Conservation (phyloP, 2,888 invertebrate genomes). For the Alentia gelatinosa region DNA sequence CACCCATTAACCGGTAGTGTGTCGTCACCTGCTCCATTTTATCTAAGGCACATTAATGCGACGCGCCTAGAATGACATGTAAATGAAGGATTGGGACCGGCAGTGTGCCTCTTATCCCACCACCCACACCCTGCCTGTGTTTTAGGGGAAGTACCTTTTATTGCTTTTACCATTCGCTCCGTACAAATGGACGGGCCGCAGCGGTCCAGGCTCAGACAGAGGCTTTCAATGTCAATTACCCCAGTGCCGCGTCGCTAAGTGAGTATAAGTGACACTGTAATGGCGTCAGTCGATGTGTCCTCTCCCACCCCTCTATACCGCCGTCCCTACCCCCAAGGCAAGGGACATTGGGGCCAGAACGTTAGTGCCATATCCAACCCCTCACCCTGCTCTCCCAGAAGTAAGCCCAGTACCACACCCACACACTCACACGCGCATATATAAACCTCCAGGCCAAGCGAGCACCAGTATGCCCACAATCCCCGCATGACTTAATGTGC, state of each 20-base stretch:
- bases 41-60: conserved; percentile 11
- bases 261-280: background rate
- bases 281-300: background rate
- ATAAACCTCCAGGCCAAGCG: background rate
- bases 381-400: background rate
- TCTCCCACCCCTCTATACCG: background rate
- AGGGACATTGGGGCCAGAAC: background rate
- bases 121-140: background rate
- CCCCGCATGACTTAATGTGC: background rate
- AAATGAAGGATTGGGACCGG: background rate
- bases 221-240: conserved; percentile 26
- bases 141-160: conserved; percentile 26
- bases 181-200: background rate
- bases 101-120: background rate
- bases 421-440: background rate
- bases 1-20: background rate
- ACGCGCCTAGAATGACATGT: background rate
- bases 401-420: background rate
- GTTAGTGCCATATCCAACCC: background rate
- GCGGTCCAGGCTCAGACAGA: background rate
- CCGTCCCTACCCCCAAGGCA: no score
- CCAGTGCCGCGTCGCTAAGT: background rate
- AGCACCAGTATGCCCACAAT: background rate
- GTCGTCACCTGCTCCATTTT: conserved; percentile 14
- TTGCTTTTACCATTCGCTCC: background rate